A percentile compares a stretch with the other conserved stretches of the same genome.
Conservation (phyloP, 2,888 invertebrate species). For the Drosophila nr. fundita region DNA sequence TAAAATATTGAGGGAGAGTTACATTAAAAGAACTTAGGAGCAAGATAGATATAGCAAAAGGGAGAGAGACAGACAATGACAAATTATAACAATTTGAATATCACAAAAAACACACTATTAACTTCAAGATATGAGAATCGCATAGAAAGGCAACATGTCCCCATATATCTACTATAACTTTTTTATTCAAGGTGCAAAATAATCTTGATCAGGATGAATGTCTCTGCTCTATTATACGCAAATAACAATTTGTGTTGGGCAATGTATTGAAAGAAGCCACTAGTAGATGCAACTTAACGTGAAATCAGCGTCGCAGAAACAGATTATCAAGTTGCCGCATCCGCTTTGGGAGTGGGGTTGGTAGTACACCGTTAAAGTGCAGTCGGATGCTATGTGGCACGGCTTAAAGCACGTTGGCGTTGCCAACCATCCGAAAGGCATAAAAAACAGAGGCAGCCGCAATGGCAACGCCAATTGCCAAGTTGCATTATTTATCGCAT, state of each 20-base stretch:
- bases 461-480: conserved; percentile 64
- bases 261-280: background rate
- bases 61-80: background rate
- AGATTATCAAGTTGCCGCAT: conserved; percentile 39
- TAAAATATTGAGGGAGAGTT: background rate
- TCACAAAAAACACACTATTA: background rate
- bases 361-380: conserved; percentile 41
- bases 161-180: background rate
- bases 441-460: conserved; percentile 52
- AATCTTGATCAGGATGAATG: background rate
- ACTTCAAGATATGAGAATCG: background rate
- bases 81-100: too few relatives aligned
- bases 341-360: conserved; percentile 6
- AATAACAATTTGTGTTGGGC: background rate
- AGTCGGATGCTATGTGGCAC: conserved; percentile 26
- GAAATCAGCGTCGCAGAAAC: conserved; percentile 26
- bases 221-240: background rate
- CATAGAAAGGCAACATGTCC: background rate
- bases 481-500: conserved; percentile 75
- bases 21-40: background rate
- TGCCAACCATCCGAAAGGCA: conserved; percentile 54
- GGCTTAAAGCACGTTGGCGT: conserved; percentile 43
- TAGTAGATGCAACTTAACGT: conserved; percentile 6
- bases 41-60: background rate
- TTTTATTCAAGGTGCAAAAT: background rate